A percentile compares a stretch with the other conserved stretches of the same genome.
These are phyloP conservation scores for Fissipunctia ypsillon DNA, from an alignment of 2,888 invertebrate genomes.

Conservation along the genomic window DNA sequence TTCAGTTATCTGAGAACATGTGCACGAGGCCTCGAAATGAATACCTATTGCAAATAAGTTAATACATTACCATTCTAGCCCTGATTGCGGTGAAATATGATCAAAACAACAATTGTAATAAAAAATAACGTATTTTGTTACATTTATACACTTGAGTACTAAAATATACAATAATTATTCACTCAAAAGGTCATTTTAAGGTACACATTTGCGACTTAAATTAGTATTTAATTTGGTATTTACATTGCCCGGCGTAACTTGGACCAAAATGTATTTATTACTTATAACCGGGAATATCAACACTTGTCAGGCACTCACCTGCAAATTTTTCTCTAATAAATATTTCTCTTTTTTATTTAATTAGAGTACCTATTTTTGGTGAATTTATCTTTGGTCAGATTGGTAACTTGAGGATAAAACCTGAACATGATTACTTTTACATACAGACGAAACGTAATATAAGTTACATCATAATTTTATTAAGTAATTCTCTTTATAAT, in stretches of 20 bases:
- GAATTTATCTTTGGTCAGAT: constrained; percentile 57
- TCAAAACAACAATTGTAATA: constrained; percentile 64
- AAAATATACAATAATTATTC: constrained; percentile 58
- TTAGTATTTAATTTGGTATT: constrained; percentile 7
- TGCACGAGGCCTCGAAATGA: constrained; percentile 53
- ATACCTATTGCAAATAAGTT: constrained; percentile 54
- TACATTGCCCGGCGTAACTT: constrained; percentile 30
- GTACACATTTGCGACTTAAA: constrained; percentile 42
- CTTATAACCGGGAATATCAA: constrained; percentile 8
- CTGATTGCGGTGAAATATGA: constrained; percentile 73
- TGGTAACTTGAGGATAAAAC: constrained; percentile 31
- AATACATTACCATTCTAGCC: constrained; percentile 46
- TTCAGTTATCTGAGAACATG: constrained; percentile 49
- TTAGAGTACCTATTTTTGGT: constrained; percentile 33
- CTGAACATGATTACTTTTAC: constrained; percentile 22
- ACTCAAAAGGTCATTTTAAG: constrained; percentile 44
- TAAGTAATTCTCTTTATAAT: background rate
- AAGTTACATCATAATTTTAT: background rate
- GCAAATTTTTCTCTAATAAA: background rate
- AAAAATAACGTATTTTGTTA: constrained; percentile 70
- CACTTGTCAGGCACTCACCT: constrained; percentile 6
- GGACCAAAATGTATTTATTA: background rate
- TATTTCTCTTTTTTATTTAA: background rate
- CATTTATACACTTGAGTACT: constrained; percentile 60
- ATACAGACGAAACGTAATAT: background rate